A percentile compares a stretch with the other conserved stretches of the same genome.
phyloP scores from a whole-genome alignment of 2,888 invertebrate species.

The Aelia acuminata region DNA sequence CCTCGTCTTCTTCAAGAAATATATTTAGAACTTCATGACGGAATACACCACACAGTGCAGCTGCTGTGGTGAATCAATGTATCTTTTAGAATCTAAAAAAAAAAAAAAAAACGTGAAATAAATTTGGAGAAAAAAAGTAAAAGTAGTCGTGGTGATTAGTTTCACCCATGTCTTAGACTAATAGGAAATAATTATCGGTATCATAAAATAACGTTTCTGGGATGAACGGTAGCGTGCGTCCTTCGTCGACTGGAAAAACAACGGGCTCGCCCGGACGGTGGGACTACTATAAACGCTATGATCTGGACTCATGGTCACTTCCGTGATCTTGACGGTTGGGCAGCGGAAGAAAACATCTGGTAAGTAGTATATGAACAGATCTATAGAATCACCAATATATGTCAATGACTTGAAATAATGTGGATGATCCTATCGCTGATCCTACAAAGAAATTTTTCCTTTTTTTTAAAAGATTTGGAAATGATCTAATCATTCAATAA shows the following conservation, averaged over 20 bases:
- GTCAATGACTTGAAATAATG: not conserved
- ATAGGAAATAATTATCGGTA: not conserved
- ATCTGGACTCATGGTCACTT: constrained; percentile 67
- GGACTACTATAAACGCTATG: constrained; percentile 67
- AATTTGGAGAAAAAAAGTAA: too few relatives aligned
- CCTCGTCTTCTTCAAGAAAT: constrained; percentile 72
- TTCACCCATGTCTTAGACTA: too few relatives aligned
- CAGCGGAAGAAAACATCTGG: constrained; percentile 66
- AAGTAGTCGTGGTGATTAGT: too few relatives aligned
- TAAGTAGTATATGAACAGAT: constrained; percentile 32
- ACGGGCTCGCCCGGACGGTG: constrained; percentile 67
- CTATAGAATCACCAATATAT: not conserved
- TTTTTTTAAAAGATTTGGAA: constrained; percentile 66
- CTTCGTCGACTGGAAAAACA: constrained; percentile 86
- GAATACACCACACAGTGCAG: constrained; percentile 76
- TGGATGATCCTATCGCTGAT: too few relatives aligned
- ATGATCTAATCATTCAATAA: constrained; percentile 65
- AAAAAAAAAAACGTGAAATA: too few relatives aligned
- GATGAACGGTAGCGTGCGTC: constrained; percentile 76
- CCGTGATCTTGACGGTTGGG: constrained; percentile 67
- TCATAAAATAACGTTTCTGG: constrained; percentile 59
- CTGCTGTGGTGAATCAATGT: too few relatives aligned
- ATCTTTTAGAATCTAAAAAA: too few relatives aligned
- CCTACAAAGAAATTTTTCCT: too few relatives aligned
- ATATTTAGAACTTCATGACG: constrained; percentile 81